Evolutionary conservation across 2,797 vertebrate species (phyloP).

Genomic region (Apogon hyalosoma): DNA sequence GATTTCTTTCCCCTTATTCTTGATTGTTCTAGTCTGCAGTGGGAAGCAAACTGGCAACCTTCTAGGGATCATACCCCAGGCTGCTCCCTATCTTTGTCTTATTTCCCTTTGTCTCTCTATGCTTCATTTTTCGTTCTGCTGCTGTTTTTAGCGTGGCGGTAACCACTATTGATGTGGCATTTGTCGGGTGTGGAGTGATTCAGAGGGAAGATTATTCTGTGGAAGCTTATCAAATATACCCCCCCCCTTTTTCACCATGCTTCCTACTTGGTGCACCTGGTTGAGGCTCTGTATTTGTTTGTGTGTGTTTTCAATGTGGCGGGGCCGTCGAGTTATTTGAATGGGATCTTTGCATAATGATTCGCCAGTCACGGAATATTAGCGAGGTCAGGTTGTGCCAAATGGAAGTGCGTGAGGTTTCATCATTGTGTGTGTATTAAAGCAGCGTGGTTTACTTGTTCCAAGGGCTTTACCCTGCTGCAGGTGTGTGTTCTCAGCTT

Average conservation of each 20-base stretch:
- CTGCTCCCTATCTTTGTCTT: conserved; percentile 18
- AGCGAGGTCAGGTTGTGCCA: conserved; percentile 42
- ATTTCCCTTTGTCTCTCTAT: conserved; percentile 3
- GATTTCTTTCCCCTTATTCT: conserved; percentile 12
- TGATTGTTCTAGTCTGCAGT: conserved; percentile 25
- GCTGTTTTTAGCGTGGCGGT: conserved; percentile 1
- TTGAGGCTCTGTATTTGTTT: conserved; percentile 46
- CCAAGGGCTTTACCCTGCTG: conserved; percentile 47
- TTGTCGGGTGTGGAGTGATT: conserved; percentile 6
- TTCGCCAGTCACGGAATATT: conserved; percentile 39
- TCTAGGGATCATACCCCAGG: conserved; percentile 36
- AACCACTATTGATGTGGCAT: conserved; percentile 15
- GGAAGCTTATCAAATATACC: conserved; percentile 15
- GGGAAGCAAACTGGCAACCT: conserved; percentile 56
- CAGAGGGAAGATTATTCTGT: conserved; percentile 15
- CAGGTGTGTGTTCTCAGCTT: conserved; percentile 70
- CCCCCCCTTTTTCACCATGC: background rate
- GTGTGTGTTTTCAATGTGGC: conserved; percentile 39
- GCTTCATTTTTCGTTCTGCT: background rate
- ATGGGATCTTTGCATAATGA: conserved; percentile 66
- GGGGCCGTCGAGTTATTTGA: conserved; percentile 52
- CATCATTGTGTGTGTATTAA: conserved; percentile 44
- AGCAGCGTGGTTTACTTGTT: conserved; percentile 64
- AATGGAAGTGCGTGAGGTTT: conserved; percentile 21
- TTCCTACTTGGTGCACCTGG: conserved; percentile 38